Base-by-base conservation (phyloP, 37 sponge, comb jelly and placozoan genomes). In the Amphimedon queenslandica region DNA sequence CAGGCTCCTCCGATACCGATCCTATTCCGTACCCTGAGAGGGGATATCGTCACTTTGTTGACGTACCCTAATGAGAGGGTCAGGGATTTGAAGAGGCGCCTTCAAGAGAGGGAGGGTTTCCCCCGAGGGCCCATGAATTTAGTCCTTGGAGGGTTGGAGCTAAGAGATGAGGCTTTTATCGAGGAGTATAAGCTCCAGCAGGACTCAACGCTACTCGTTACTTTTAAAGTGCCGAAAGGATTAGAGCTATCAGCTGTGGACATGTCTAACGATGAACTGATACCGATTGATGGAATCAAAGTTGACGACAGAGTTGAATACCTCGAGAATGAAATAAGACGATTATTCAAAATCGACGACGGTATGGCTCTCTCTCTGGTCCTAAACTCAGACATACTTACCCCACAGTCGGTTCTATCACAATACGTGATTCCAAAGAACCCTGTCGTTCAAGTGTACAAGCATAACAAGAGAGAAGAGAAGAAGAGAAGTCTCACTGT, bases 21-120 rank as follows among this genome's bases (percentile, higher is more conserved):
- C 27, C 28, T 60, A 5, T 13, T 60, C 5, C 61, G 61, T 60
- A 60, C 61, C 5, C 28, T 60, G 27, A 11, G 5, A 11, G 61
- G 61, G 5, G 21, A 60, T 6, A 60, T 25, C 5, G 21, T 60
- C 5, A n/a, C 61, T 25, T 6, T 60, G 5, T 25, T 25, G 5
- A n/a, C 21, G 5, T 6, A n/a, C 28, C 27, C 61, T 25, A 25
- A 25, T 11, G 61, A 60, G 8, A 25, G 5, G 23, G 61, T 60
- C 5, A 11, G 27, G 8, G 27, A n/a, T n/a, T 13, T 60, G 27
- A 60, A 60, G 21, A 13, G 28, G 27, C 23, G 21, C 24, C 8
- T 60, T 60, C 61, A 60, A 25, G 27, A 60, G 28, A n/a, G 21
- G 61, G 61, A 60, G 21, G 61, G 61, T 6, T 60, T n/a, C 21